Evolutionary conservation across 2,797 vertebrate species (phyloP).

Genomic region (Ctenopoma kingsleyae): DNA sequence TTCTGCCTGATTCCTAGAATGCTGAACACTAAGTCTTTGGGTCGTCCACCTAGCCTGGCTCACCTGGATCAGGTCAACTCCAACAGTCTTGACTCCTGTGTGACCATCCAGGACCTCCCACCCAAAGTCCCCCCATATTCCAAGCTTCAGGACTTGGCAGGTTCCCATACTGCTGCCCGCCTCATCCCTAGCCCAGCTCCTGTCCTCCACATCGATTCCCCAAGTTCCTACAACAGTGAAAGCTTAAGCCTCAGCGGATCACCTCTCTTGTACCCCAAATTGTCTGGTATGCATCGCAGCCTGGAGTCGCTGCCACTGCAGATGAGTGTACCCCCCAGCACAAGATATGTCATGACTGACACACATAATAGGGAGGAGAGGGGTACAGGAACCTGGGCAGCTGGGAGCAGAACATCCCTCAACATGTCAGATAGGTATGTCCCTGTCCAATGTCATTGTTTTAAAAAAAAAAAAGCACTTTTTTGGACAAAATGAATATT

Average conservation of each 20-base stretch:
- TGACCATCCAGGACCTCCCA: conserved; percentile 86
- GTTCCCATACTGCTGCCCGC: conserved; percentile 80
- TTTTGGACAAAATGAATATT: not conserved
- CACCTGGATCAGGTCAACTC: conserved; percentile 97
- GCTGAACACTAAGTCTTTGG: conserved; percentile 90
- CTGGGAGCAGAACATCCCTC: conserved; percentile 87
- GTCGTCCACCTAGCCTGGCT: conserved; percentile 92
- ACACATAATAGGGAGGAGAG: conserved; percentile 77
- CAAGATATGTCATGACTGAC: conserved; percentile 62
- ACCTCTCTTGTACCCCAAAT: conserved; percentile 92
- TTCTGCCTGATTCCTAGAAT: conserved; percentile 73
- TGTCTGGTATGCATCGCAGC: conserved; percentile 94
- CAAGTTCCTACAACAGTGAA: conserved; percentile 91
- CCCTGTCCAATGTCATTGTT: not conserved
- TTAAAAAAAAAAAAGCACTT: not conserved
- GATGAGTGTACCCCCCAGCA: conserved; percentile 90
- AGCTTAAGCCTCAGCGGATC: conserved; percentile 85
- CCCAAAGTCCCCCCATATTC: conserved; percentile 87
- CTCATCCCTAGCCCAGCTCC: conserved; percentile 97
- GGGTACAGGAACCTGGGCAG: conserved; percentile 88
- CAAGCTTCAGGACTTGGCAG: conserved; percentile 89
- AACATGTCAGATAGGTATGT: conserved; percentile 87
- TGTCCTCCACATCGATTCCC: conserved; percentile 94
- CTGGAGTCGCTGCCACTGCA: conserved; percentile 97
- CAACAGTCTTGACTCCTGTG: conserved; percentile 94